phyloP scores from a whole-genome alignment of 1,140 invertebrate genomes.

The Papilio polytes region DNA sequence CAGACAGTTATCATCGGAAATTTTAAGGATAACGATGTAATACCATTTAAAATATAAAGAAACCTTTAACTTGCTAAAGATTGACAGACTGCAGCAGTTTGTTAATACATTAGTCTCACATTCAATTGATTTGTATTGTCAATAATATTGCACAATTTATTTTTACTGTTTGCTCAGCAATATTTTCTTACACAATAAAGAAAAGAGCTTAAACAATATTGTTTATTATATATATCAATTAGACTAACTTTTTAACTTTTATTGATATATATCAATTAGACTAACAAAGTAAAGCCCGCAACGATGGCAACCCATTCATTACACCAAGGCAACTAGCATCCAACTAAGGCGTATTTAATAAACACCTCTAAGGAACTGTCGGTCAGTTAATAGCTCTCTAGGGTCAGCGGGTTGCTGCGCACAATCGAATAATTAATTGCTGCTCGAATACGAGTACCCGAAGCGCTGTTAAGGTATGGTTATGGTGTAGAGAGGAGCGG shows the following conservation, averaged over 20 bases:
- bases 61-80: not conserved
- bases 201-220: not conserved
- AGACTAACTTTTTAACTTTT: too few species aligned
- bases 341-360: slow-evolving; percentile 73
- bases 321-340: slow-evolving; percentile 54
- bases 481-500: slow-evolving; percentile 13
- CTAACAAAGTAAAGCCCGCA: not conserved
- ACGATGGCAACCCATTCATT: slow-evolving; percentile 21
- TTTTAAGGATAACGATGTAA: not conserved
- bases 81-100: not conserved
- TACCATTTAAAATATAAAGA: not conserved
- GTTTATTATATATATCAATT: too few species aligned
- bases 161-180: not conserved
- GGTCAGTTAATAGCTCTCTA: slow-evolving; percentile 75
- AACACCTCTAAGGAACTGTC: slow-evolving; percentile 80
- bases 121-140: too few species aligned
- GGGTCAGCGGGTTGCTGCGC: slow-evolving; percentile 60
- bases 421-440: slow-evolving; percentile 83
- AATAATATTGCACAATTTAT: not conserved
- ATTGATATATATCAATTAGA: slow-evolving; percentile 15
- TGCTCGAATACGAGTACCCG: slow-evolving; percentile 73
- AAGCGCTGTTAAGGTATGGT: slow-evolving; percentile 57
- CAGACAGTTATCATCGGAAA: not conserved
- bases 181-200: not conserved
- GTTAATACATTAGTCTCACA: too few species aligned